phyloP scores from a whole-genome alignment of 1,140 invertebrate genomes.

The Dinothrombium tinctorium region DNA sequence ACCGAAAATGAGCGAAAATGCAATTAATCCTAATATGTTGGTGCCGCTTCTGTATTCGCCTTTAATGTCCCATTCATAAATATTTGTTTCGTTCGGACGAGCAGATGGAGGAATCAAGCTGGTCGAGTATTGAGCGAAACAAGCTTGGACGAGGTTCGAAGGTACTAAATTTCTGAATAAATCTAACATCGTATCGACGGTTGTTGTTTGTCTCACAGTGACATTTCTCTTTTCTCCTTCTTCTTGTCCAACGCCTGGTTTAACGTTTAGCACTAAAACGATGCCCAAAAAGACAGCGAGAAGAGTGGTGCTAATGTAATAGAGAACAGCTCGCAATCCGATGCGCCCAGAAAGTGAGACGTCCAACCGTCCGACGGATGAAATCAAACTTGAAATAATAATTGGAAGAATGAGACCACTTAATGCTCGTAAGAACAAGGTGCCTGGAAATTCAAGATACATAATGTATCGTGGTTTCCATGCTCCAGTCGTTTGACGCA shows the following conservation, averaged over 20 bases:
- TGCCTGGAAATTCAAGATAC: conserved; percentile 47
- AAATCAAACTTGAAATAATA: conserved; percentile 60
- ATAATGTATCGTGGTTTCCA: conserved; percentile 31
- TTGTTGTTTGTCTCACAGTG: too few relatives aligned
- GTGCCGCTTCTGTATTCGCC: conserved; percentile 2
- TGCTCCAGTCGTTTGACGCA: conserved; percentile 1
- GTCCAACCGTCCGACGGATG: conserved; percentile 59
- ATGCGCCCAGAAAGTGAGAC: conserved; percentile 39
- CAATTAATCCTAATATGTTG: conserved; percentile 24
- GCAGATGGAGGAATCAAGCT: neutral
- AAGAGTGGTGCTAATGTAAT: conserved; percentile 73
- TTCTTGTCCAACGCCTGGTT: too few relatives aligned
- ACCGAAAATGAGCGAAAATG: conserved; percentile 28
- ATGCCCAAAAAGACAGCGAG: conserved; percentile 67
- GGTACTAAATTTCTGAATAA: conserved; percentile 81
- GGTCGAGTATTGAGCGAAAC: conserved; percentile 31
- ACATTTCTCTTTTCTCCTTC: too few relatives aligned
- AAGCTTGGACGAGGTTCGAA: conserved; percentile 64
- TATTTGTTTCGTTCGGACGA: neutral
- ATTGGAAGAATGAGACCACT: conserved; percentile 70
- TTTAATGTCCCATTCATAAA: too few relatives aligned
- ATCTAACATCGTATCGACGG: conserved; percentile 75
- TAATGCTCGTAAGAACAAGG: conserved; percentile 70
- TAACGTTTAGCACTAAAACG: conserved; percentile 53
- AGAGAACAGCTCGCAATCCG: conserved; percentile 46